Percentiles rank a stretch among this genome's conserved stretches.
phyloP scores from a whole-genome alignment of 2,797 vertebrate species.

The Protosalanx chinensis region DNA sequence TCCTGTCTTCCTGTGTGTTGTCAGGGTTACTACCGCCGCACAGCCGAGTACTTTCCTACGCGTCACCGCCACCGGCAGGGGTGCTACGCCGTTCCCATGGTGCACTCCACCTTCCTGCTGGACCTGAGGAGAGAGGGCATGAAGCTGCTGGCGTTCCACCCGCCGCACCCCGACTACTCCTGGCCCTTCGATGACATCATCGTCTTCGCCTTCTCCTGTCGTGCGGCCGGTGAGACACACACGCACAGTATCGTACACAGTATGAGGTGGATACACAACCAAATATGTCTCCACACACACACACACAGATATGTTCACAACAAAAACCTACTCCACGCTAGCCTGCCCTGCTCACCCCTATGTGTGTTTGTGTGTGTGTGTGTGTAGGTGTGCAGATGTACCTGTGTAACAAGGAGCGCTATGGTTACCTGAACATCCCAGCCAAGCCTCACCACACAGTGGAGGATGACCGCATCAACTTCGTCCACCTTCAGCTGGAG shows the following conservation, averaged over 20 bases:
- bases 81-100: slow-evolving; percentile 92
- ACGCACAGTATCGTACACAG: not conserved
- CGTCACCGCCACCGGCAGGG: slow-evolving; percentile 83
- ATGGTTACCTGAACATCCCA: slow-evolving; percentile 90
- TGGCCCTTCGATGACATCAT: slow-evolving; percentile 98
- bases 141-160: slow-evolving; percentile 82
- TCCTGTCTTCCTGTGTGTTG: not conserved
- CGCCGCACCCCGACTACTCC: slow-evolving; percentile 86
- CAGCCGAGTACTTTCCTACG: slow-evolving; percentile 93
- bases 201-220: slow-evolving; percentile 90
- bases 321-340: not conserved
- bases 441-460: slow-evolving; percentile 83
- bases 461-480: slow-evolving; percentile 88
- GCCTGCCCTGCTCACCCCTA: not conserved
- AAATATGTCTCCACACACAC: not conserved
- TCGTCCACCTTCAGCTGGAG: slow-evolving; percentile 86
- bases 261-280: not conserved
- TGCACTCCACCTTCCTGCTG: slow-evolving; percentile 87
- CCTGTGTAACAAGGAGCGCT: slow-evolving; percentile 86
- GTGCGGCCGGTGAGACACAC: slow-evolving; percentile 75
- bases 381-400: slow-evolving; percentile 80
- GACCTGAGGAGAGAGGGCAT: slow-evolving; percentile 82
- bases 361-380: slow-evolving; percentile 5
- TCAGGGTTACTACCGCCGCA: slow-evolving; percentile 93
- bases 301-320: not conserved